Evolutionary conservation across 1,140 invertebrate genomes (phyloP).

Genomic region (Pseudomyrmex pallidus): DNA sequence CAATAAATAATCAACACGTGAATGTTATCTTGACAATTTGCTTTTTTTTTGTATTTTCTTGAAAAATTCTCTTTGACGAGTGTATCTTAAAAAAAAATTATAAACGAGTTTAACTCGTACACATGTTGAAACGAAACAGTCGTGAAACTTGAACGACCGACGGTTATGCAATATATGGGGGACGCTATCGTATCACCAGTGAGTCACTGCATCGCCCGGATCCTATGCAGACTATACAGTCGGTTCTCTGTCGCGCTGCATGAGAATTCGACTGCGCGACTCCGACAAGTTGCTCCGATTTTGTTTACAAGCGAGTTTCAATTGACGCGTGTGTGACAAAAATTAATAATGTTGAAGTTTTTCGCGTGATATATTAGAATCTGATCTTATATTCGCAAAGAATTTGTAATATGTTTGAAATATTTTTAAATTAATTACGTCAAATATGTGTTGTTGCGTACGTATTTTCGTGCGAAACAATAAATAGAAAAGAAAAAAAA

Average conservation of each 20-base stretch:
- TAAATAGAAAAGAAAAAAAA: too few species aligned
- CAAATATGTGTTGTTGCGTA: neutral
- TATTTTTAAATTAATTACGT: neutral
- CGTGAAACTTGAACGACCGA: constrained; percentile 77
- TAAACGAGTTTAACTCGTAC: constrained; percentile 48
- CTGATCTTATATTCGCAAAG: too few species aligned
- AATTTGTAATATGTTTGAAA: neutral
- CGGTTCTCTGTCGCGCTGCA: constrained; percentile 25
- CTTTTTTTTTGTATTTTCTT: too few species aligned
- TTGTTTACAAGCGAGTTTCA: neutral
- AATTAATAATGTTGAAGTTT: too few species aligned
- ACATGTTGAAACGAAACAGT: constrained; percentile 72
- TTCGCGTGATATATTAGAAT: too few species aligned
- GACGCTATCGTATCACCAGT: constrained; percentile 79
- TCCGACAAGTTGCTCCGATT: constrained; percentile 10
- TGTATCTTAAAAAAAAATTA: constrained; percentile 24
- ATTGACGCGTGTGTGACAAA: too few species aligned
- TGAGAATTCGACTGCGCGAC: constrained; percentile 20
- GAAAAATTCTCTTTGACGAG: neutral
- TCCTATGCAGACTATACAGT: constrained; percentile 63
- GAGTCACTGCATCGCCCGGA: constrained; percentile 76
- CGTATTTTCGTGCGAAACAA: neutral
- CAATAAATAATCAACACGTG: too few species aligned
- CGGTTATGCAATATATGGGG: constrained; percentile 74
- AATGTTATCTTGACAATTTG: too few species aligned